Conservation (phyloP, 2,797 vertebrate genomes). For the Allobates femoralis region DNA sequence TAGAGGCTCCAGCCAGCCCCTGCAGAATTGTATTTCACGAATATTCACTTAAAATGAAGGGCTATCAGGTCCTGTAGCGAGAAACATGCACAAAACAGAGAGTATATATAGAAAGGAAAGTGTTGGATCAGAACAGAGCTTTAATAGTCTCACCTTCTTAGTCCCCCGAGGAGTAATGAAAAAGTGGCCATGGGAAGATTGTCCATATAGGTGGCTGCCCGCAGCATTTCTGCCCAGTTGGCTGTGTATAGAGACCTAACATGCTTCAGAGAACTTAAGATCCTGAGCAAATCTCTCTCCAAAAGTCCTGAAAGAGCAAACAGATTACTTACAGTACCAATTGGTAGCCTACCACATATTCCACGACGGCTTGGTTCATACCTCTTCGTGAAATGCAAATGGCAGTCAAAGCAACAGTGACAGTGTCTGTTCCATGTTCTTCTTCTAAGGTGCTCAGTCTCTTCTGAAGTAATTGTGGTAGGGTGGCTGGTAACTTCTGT, state of each 20-base stretch:
- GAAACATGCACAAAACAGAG: no score
- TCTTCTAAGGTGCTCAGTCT: slow-evolving; percentile 79
- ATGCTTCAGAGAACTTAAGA: slow-evolving; percentile 76
- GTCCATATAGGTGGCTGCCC: slow-evolving; percentile 64
- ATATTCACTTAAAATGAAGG: background rate
- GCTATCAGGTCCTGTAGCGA: background rate
- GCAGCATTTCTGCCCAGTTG: slow-evolving; percentile 75
- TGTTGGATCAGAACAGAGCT: background rate
- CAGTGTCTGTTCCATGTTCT: slow-evolving; percentile 73
- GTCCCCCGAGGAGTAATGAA: slow-evolving; percentile 75
- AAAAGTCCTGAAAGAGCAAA: slow-evolving; percentile 76
- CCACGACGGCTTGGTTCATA: slow-evolving; percentile 57
- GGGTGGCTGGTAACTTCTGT: slow-evolving; percentile 77
- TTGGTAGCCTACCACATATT: fast-evolving
- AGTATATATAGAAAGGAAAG: no score
- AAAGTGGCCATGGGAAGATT: slow-evolving; percentile 82
- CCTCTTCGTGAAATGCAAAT: slow-evolving; percentile 80
- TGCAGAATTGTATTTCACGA: background rate
- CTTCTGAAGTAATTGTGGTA: slow-evolving; percentile 79
- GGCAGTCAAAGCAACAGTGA: slow-evolving; percentile 75
- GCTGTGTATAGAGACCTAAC: slow-evolving; percentile 58
- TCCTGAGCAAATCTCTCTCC: slow-evolving; percentile 81
- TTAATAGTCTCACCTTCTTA: slow-evolving; percentile 67
- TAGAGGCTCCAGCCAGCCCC: no score
- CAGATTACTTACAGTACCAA: background rate